Percentiles rank a stretch among this genome's conserved stretches.
These are phyloP conservation scores for Caenorhabditis japonica DNA, from an alignment of 2,888 invertebrate genomes.

Conservation along the genomic window DNA sequence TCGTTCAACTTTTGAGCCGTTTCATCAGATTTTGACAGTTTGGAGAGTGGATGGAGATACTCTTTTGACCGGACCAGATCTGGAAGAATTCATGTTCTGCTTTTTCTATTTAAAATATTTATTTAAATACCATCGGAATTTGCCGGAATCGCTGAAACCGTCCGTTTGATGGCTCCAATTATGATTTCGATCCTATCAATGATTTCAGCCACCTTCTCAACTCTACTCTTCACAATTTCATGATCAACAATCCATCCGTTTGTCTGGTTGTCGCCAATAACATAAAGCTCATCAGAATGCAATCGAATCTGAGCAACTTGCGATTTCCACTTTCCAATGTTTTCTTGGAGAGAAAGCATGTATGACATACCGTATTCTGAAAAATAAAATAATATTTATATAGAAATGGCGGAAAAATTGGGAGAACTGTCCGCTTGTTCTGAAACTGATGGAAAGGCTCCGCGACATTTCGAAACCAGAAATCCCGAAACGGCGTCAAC, in stretches of 20 bases:
- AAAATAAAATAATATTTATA: slow-evolving; percentile 13
- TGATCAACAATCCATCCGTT: slow-evolving; percentile 38
- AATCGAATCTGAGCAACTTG: not conserved
- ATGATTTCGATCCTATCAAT: slow-evolving; percentile 10
- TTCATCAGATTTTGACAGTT: slow-evolving; percentile 42
- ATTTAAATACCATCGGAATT: slow-evolving; percentile 24
- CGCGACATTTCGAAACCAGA: no score
- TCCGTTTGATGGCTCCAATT: slow-evolving; percentile 18
- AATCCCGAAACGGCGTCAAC: no score
- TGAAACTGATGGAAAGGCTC: no score
- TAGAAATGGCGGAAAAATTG: not conserved
- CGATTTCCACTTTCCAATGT: slow-evolving; percentile 15
- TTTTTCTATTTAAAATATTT: not conserved
- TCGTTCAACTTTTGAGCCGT: slow-evolving; percentile 18
- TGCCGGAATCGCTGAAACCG: slow-evolving; percentile 17
- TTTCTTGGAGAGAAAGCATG: slow-evolving; percentile 46
- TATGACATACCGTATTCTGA: slow-evolving; percentile 62
- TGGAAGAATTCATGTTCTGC: slow-evolving; percentile 6
- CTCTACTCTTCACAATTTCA: slow-evolving; percentile 8
- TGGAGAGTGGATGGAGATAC: slow-evolving; percentile 51
- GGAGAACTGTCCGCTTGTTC: no score
- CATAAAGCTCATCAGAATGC: slow-evolving; percentile 3
- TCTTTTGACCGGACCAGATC: slow-evolving; percentile 12
- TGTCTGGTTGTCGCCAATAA: slow-evolving; percentile 23
- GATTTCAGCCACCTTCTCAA: not conserved